Evolutionary conservation across 1,140 invertebrate species (phyloP).

Genomic region (Acyrthosiphon pisum): DNA sequence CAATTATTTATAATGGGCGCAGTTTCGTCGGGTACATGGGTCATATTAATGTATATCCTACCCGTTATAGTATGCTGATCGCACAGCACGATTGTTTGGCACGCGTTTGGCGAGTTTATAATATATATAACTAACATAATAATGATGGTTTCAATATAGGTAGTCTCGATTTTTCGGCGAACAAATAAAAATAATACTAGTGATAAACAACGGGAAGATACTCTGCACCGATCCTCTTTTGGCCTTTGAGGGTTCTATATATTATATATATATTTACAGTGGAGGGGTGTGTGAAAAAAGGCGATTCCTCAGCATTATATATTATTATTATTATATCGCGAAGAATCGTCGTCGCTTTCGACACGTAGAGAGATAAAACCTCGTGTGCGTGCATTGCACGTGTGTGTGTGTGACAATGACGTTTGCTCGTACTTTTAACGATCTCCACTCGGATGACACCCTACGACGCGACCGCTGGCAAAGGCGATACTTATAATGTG

Average conservation of each 20-base stretch:
- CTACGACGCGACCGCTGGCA: not conserved
- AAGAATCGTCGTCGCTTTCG: not conserved
- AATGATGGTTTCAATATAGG: not conserved
- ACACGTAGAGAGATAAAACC: not conserved
- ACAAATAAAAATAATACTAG: not conserved
- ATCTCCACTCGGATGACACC: not conserved
- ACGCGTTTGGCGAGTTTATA: not conserved
- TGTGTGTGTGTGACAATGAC: not conserved
- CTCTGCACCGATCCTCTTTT: not conserved
- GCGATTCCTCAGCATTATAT: conserved; percentile 15
- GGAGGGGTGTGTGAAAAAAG: not conserved
- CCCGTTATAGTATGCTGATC: too few species aligned
- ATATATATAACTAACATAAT: not conserved
- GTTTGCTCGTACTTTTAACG: conserved; percentile 7
- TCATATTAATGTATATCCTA: too few species aligned
- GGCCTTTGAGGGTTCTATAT: not conserved
- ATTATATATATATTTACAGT: not conserved
- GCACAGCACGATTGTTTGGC: too few species aligned
- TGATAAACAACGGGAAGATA: not conserved
- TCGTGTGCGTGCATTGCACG: not conserved
- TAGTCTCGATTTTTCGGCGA: not conserved
- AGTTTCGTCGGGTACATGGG: too few species aligned
- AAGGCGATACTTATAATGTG: not conserved
- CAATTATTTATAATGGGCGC: too few species aligned
- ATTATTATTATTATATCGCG: not conserved